Evolutionary conservation across 2,888 invertebrate genomes (phyloP), one percentile per base, ranked within the genome.

Genomic region (Ptilodon capucinus): DNA sequence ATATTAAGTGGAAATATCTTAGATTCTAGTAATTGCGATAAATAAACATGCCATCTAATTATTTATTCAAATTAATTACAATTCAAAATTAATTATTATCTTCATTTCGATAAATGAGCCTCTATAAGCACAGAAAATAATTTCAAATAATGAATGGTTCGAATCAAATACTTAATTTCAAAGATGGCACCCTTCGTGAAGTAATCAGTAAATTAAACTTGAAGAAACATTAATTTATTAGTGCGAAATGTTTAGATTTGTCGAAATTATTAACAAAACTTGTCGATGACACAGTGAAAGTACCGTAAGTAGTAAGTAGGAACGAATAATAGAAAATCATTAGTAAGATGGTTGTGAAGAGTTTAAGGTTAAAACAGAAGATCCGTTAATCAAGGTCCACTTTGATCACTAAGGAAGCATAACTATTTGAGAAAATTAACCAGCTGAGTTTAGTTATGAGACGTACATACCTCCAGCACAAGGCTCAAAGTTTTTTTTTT

Each of bases 351-450:
- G 0, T 4, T 8, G 7, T 28, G 28, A 28, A 19, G 0, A 13
- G 19, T 38, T 19, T 18, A 28, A 44, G 46, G 40, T 42, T n/a
- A 44, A 28, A 47, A 47, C 14, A 28, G 34, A 53, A 57, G 47
- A 46, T 38, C 48, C 28, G 25, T 42, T 54, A 63, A 64, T 39
- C 57, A 59, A 57, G 53, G 63, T 54, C 55, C 64, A 64, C 67
- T 60, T 59, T 46, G n/a, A n/a, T 28, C n/a, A 28, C 3, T 2
- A 28, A 3, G 2, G 0, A n/a, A n/a, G n/a, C 5, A 14, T 2
- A 30, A 13, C 16, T 9, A 28, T 39, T n/a, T 21, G 21, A n/a
- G n/a, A n/a, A n/a, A n/a, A n/a, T n/a, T n/a, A n/a, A n/a, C n/a
- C n/a, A n/a, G n/a, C n/a, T n/a, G n/a, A n/a, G n/a, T n/a, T n/a